Percentiles rank a stretch among this genome's conserved stretches.
Conservation (phyloP, 2,797 vertebrate species). For the Chrosomus eos region DNA sequence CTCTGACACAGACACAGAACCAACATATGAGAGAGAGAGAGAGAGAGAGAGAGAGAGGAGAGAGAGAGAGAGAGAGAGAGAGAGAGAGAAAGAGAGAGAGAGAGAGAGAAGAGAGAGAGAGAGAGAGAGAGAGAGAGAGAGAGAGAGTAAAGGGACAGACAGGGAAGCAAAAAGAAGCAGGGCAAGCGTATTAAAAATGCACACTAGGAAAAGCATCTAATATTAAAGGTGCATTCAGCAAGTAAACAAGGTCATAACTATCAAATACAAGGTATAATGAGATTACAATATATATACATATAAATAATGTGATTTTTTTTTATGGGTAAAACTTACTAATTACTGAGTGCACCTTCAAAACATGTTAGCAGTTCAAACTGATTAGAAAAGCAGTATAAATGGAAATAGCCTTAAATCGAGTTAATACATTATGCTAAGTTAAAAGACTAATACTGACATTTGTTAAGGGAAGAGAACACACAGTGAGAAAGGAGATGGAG, state of each 20-base stretch:
- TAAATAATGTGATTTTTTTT: not conserved
- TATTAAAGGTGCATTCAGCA: constrained; percentile 31
- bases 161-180: constrained; percentile 38
- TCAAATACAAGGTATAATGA: not conserved
- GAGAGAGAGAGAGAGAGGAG: constrained; percentile 5
- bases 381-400: constrained; percentile 6
- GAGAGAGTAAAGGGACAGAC: not conserved
- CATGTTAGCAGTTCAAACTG: not conserved
- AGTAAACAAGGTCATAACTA: not conserved
- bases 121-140: not conserved
- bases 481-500: not conserved
- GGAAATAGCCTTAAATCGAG: not conserved
- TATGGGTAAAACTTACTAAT: not conserved
- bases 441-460: too few species aligned
- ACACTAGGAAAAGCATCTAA: constrained; percentile 29
- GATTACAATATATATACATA: too few species aligned
- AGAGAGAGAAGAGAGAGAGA: too few species aligned
- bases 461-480: not conserved
- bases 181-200: constrained; percentile 43
- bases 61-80: not conserved
- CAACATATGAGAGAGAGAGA: not conserved
- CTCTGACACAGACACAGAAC: constrained; percentile 69
- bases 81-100: not conserved
- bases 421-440: constrained; percentile 3
- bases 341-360: constrained; percentile 13